phyloP scores from a whole-genome alignment of 2,888 invertebrate genomes.

The Pseudolycoriella hygida region DNA sequence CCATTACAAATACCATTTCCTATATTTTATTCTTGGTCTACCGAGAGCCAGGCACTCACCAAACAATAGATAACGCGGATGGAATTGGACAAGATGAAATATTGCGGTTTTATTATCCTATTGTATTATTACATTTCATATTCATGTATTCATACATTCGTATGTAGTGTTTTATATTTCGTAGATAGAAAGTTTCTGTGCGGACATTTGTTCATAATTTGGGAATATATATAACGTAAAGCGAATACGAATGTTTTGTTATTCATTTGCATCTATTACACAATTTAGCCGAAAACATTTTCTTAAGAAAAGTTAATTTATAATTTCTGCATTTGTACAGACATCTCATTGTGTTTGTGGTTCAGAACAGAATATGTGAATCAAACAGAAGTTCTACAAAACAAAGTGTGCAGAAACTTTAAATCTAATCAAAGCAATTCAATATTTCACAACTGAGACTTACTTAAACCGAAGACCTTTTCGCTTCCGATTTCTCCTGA shows the following conservation, averaged over 20 bases:
- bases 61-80: constrained; percentile 1
- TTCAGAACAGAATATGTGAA: no score
- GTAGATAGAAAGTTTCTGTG: not conserved
- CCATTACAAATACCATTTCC: not conserved
- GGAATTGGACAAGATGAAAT: constrained; percentile 1
- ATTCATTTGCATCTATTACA: not conserved
- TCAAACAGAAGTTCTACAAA: no score
- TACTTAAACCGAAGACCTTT: no score
- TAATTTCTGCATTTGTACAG: no score
- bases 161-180: not conserved
- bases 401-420: no score
- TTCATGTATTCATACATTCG: not conserved
- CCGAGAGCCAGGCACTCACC: not conserved
- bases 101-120: constrained; percentile 1
- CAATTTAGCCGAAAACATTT: not conserved
- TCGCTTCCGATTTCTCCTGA: no score
- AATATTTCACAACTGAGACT: no score
- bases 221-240: not conserved
- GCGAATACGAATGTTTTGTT: not conserved
- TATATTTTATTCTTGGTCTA: not conserved
- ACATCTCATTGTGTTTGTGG: no score
- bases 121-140: constrained; percentile 1
- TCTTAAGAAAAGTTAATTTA: not conserved
- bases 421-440: no score
- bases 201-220: not conserved